Conservation (phyloP, 2,797 vertebrate species). For the Takifugu ocellatus region DNA sequence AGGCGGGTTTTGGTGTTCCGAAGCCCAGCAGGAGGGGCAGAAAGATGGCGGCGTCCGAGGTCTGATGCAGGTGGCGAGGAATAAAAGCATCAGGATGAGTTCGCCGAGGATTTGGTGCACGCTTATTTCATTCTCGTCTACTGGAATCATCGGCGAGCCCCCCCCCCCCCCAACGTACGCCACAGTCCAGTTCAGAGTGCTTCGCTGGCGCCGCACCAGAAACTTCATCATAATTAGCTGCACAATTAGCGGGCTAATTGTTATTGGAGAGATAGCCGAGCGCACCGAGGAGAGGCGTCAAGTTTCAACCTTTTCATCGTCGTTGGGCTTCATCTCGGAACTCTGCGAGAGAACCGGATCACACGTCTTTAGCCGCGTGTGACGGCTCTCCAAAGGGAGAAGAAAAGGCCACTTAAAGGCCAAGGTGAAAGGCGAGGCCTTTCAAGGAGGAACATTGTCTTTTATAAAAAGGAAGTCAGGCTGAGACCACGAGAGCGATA, state of each 20-base stretch:
- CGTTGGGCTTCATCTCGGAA: constrained; percentile 27
- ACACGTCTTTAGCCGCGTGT: constrained; percentile 19
- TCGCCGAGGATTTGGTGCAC: background rate
- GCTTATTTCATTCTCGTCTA: background rate
- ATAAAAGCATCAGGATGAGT: too few relatives aligned
- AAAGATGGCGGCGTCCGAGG: too few relatives aligned
- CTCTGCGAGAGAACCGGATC: background rate
- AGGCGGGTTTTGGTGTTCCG: background rate
- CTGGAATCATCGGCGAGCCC: too few relatives aligned
- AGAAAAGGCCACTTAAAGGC: constrained; percentile 65
- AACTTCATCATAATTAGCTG: constrained; percentile 78
- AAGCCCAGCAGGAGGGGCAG: too few relatives aligned
- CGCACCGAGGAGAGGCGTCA: constrained; percentile 62
- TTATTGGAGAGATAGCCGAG: constrained; percentile 71
- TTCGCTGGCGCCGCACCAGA: constrained; percentile 61
- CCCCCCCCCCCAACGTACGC: too few relatives aligned
- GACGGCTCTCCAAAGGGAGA: constrained; percentile 30
- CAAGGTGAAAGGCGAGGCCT: constrained; percentile 60
- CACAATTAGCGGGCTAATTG: constrained; percentile 76
- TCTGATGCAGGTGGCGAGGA: too few relatives aligned
- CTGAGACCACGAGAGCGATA: constrained; percentile 39
- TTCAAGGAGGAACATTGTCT: constrained; percentile 53
- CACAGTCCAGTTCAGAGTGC: constrained; percentile 51
- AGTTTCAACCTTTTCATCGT: constrained; percentile 37
- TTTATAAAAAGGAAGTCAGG: constrained; percentile 34